Base-by-base conservation (phyloP, 2,113 vertebrate genomes). In the Tringa solitaria region DNA sequence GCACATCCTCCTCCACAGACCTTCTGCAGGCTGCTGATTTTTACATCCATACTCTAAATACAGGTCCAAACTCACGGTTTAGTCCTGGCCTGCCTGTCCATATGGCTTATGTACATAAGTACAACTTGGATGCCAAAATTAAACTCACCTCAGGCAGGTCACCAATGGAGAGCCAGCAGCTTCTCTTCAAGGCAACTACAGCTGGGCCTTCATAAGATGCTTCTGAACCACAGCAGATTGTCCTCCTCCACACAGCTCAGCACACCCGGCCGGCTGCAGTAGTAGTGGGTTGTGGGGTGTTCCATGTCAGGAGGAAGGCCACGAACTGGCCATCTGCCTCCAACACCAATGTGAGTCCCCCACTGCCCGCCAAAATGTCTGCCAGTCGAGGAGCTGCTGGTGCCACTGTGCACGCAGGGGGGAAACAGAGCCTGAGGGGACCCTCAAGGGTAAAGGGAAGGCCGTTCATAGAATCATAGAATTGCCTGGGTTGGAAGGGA, bases 81-180 rank as follows among this genome's bases (percentile, higher is more conserved):
- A 51, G 28, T 50, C 35, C 59, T 39, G 28, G 20, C 14, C 23
- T 67, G 15, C 2, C 1, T 43, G 27, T 17, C n/a, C 3, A 1
- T 24, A 8, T 5, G 54, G 23, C 37, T 60, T n/a, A 33, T 33
- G 23, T 7, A 18, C 7, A n/a, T n/a, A n/a, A 59, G 12, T 4
- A 6, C 50, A 60, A 30, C 51, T 35, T n/a, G 3, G 32, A 24
- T 48, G 14, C 33, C 64, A 15, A 10, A 73, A 64, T 43, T 28
- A 39, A 88, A 67, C 30, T 80, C 28, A 30, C 9, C 23, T 65
- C 3, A 1, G 28, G 3, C 10, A 7, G 20, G 5, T 15, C n/a
- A 16, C 12, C 0, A 0, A n/a, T 0, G 0, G 15, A 32, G 2
- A 27, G 23, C 10, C 45, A 26, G 28, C 0, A 0, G 30, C 23